A percentile compares a stretch with the other conserved stretches of the same genome.
Conservation (phyloP, 2,888 invertebrate species). For the Cinara cedri region DNA sequence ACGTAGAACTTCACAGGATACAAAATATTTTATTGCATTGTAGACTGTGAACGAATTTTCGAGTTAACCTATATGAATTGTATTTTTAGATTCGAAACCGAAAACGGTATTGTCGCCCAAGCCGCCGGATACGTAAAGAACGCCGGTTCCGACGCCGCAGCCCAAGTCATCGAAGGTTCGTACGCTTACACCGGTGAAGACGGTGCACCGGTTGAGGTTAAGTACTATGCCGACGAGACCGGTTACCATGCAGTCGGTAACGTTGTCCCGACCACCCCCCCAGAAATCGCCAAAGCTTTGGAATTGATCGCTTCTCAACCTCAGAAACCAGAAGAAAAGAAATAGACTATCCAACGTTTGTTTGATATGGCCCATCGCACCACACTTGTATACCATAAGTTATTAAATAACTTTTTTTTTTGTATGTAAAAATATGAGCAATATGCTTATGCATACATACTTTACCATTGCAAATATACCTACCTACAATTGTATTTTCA, state of each 20-base stretch:
- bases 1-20: not conserved
- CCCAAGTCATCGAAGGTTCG: conserved; percentile 60
- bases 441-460: not conserved
- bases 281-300: conserved; percentile 57
- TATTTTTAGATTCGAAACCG: conserved; percentile 65
- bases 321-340: conserved; percentile 44
- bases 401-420: not conserved
- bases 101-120: conserved; percentile 67
- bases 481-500: not conserved
- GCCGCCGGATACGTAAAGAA: conserved; percentile 64
- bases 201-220: conserved; percentile 60
- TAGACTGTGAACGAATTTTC: not conserved
- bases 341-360: not conserved
- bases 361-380: not conserved
- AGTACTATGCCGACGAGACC: conserved; percentile 61
- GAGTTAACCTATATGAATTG: not conserved
- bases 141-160: conserved; percentile 59
- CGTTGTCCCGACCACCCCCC: conserved; percentile 59
- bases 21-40: no score
- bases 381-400: conserved; percentile 31
- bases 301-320: conserved; percentile 50
- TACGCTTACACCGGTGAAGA: conserved; percentile 61
- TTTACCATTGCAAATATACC: conserved; percentile 7
- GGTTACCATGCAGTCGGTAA: conserved; percentile 69
- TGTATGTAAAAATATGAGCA: not conserved